Percentiles rank a stretch among this genome's conserved stretches.
Conservation (phyloP, 2,797 vertebrate species). For the Dromococcyx pavoninus region DNA sequence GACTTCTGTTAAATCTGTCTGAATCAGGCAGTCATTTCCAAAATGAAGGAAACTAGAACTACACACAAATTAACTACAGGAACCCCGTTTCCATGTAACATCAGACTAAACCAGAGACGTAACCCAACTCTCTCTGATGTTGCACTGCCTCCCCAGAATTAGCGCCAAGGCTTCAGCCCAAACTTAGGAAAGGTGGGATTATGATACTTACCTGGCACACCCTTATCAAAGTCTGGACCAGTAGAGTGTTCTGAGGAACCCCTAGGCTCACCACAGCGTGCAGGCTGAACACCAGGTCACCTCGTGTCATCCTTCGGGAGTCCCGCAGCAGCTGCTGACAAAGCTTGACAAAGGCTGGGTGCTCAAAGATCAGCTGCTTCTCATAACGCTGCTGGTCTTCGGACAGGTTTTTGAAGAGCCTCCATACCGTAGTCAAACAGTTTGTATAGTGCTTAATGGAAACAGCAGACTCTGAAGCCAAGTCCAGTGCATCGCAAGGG, state of each 20-base stretch:
- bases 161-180: accelerated
- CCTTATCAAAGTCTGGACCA: conserved; percentile 87
- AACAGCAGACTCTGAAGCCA: conserved; percentile 30
- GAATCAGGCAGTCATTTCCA: neutral
- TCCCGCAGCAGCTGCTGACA: conserved; percentile 75
- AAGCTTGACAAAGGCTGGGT: conserved; percentile 78
- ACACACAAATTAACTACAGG: neutral
- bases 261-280: conserved; percentile 82
- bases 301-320: conserved; percentile 56
- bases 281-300: conserved; percentile 79
- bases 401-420: conserved; percentile 76
- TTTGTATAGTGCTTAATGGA: conserved; percentile 69
- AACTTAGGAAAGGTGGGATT: neutral
- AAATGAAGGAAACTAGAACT: neutral
- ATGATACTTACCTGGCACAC: conserved; percentile 81
- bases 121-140: neutral
- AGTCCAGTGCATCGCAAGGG: conserved; percentile 85
- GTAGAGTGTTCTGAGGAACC: conserved; percentile 80
- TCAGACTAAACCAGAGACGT: neutral
- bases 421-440: conserved; percentile 81
- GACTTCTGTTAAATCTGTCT: neutral
- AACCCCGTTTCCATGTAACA: neutral
- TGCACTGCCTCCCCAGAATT: neutral
- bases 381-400: conserved; percentile 81
- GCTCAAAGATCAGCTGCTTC: conserved; percentile 83